Conservation (phyloP, 2,113 vertebrate species). For the Ageneiosus marmoratus region DNA sequence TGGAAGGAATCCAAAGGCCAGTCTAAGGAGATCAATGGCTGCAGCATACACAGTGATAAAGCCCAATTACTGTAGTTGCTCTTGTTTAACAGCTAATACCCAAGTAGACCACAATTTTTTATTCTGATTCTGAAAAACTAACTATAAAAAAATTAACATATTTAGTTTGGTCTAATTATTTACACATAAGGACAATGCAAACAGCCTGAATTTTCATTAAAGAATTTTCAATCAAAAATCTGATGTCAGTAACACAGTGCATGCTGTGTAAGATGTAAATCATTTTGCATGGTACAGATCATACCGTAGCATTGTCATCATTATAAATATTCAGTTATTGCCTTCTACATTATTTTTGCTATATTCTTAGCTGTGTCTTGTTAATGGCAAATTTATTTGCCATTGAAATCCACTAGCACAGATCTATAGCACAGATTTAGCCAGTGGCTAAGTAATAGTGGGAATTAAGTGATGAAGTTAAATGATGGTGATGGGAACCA, state of each 20-base stretch:
- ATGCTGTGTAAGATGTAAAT: not conserved
- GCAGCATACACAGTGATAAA: constrained; percentile 34
- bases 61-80: not conserved
- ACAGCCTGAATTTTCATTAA: no score
- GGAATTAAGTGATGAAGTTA: constrained; percentile 6
- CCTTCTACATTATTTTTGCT: no score
- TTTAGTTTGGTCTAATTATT: not conserved
- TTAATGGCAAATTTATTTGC: not conserved
- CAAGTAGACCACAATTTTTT: not conserved
- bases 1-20: constrained; percentile 53
- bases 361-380: not conserved
- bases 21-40: constrained; percentile 44
- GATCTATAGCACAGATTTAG: not conserved
- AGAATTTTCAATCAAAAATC: no score
- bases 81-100: constrained; percentile 1
- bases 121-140: not conserved
- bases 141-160: no score
- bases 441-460: not conserved
- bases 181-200: not conserved
- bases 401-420: not conserved
- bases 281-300: not conserved
- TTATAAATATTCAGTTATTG: not conserved
- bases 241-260: not conserved
- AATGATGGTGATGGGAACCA: constrained; percentile 24
- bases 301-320: not conserved